phyloP scores from a whole-genome alignment of 2,888 invertebrate genomes.

The Mellilla xanthometata region DNA sequence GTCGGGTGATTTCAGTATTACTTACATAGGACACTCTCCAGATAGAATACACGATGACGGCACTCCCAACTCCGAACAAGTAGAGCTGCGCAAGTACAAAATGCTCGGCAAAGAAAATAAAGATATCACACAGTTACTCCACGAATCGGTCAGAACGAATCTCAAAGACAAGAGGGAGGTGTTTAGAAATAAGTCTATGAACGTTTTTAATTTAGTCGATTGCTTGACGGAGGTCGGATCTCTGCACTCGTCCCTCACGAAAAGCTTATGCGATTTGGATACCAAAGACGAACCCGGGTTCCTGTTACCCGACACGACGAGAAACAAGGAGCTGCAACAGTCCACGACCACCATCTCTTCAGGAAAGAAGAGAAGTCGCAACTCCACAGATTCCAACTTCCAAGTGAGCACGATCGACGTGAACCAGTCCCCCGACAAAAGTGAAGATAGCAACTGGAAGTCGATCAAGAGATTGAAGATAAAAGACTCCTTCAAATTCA shows the following conservation, averaged over 20 bases:
- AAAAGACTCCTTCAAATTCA: conserved; percentile 78
- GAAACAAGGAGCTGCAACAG: conserved; percentile 64
- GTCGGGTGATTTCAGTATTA: conserved; percentile 58
- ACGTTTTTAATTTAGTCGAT: conserved; percentile 75
- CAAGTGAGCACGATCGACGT: conserved; percentile 66
- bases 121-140: conserved; percentile 49
- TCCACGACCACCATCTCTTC: conserved; percentile 75
- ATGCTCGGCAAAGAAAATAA: conserved; percentile 69
- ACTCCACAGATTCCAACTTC: conserved; percentile 76
- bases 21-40: conserved; percentile 57
- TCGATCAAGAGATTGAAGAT: conserved; percentile 78
- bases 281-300: conserved; percentile 66
- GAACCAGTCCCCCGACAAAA: conserved; percentile 68
- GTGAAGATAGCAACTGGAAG: conserved; percentile 77
- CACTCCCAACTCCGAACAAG: conserved; percentile 45
- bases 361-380: conserved; percentile 75
- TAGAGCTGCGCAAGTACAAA: conserved; percentile 55
- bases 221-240: conserved; percentile 70
- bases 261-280: conserved; percentile 74
- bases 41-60: conserved; percentile 52
- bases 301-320: conserved; percentile 58
- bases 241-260: conserved; percentile 71
- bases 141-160: conserved; percentile 49
- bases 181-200: conserved; percentile 76
- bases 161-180: conserved; percentile 73